Conservation (phyloP, 2,113 vertebrate species). For the Ceyx margarethae region DNA sequence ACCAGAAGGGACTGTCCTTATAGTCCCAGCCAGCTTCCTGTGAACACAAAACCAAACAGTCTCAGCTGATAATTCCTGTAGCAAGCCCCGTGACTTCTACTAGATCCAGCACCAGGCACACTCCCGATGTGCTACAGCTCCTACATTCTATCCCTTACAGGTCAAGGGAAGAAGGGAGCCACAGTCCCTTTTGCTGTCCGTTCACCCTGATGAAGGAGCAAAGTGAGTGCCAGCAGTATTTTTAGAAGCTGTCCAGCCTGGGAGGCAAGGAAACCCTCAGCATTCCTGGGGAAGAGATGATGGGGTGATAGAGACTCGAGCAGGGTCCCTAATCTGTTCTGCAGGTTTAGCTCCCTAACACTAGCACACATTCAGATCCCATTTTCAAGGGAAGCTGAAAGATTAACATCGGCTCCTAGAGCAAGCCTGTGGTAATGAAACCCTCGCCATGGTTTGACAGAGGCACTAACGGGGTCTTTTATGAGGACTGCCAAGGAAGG, state of each 20-base stretch:
- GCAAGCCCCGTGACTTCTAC: not conserved
- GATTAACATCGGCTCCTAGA: slow-evolving; percentile 7
- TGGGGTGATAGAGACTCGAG: not conserved
- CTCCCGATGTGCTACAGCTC: rapidly evolving
- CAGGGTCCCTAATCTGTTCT: not conserved
- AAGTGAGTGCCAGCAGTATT: not conserved
- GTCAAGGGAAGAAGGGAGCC: not conserved
- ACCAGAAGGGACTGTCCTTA: not conserved
- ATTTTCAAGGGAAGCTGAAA: not conserved
- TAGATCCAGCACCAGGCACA: not conserved
- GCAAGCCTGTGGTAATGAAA: not conserved
- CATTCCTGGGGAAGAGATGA: not conserved
- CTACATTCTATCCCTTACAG: not conserved
- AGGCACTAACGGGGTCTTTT: not conserved
- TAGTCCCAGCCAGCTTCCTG: not conserved
- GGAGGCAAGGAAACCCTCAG: not conserved
- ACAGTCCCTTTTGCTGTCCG: not conserved
- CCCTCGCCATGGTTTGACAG: not conserved
- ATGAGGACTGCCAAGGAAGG: slow-evolving; percentile 25
- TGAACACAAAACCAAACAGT: not conserved
- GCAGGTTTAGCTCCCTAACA: not conserved
- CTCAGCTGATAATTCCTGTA: slow-evolving; percentile 10
- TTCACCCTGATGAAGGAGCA: not conserved
- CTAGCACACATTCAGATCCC: not conserved
- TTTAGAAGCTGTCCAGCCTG: not conserved